Percentiles rank a stretch among this genome's conserved stretches.
These are phyloP conservation scores for Sebastolobus alascanus DNA, from an alignment of 2,797 vertebrate species.

Conservation along the genomic window DNA sequence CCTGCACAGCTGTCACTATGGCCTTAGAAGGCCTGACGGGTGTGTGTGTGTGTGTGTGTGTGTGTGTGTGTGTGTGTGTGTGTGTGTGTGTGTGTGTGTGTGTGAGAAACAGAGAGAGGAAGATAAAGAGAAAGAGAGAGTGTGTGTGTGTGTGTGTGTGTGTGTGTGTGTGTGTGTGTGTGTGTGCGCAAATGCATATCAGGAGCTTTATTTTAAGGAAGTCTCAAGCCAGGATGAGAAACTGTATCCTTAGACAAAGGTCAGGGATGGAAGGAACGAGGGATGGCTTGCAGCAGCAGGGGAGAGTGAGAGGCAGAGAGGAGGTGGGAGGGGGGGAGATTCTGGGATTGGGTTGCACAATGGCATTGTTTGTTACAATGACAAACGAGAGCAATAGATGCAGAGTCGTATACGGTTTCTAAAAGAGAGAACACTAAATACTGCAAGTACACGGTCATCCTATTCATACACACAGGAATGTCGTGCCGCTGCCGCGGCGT, in stretches of 20 bases:
- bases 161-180: conserved; percentile 5
- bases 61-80: conserved; percentile 10
- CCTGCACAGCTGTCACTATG: conserved; percentile 80
- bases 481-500: conserved; percentile 18
- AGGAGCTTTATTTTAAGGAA: conserved; percentile 79
- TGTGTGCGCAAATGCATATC: conserved; percentile 45
- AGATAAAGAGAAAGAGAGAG: conserved; percentile 50
- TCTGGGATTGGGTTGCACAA: conserved; percentile 80
- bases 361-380: conserved; percentile 77
- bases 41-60: conserved; percentile 29
- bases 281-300: conserved; percentile 65
- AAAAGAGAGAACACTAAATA: conserved; percentile 77
- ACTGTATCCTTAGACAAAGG: conserved; percentile 81
- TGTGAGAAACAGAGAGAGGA: conserved; percentile 31
- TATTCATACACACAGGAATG: conserved; percentile 79
- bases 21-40: conserved; percentile 81
- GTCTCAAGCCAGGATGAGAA: conserved; percentile 78
- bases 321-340: conserved; percentile 16
- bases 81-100: conserved; percentile 19
- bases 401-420: conserved; percentile 74
- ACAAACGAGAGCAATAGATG: conserved; percentile 75
- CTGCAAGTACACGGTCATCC: conserved; percentile 65
- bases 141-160: background rate
- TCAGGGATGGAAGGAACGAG: conserved; percentile 79
- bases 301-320: conserved; percentile 45